Conservation (phyloP, 2,888 invertebrate genomes). For the Amphipoea oculea region DNA sequence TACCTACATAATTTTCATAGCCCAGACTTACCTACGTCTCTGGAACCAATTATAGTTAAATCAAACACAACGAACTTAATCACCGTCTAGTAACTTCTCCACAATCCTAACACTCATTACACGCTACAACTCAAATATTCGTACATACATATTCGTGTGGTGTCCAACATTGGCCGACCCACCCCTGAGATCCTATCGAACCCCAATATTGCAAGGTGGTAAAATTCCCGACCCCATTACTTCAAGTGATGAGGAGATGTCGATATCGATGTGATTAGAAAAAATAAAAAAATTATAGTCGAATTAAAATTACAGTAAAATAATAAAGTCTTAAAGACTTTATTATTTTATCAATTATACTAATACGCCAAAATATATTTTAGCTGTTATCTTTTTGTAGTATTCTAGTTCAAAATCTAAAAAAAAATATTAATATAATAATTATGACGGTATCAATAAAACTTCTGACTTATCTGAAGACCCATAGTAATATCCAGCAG, state of each 20-base stretch:
- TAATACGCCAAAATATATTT: too few relatives aligned
- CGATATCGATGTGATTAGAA: slow-evolving; percentile 52
- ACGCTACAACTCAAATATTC: slow-evolving; percentile 38
- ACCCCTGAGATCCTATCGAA: slow-evolving; percentile 73
- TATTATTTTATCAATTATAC: too few relatives aligned
- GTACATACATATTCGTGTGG: slow-evolving; percentile 52
- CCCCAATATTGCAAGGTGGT: slow-evolving; percentile 86
- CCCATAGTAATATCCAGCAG: too few relatives aligned
- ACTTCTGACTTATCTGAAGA: too few relatives aligned
- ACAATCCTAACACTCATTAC: slow-evolving; percentile 9
- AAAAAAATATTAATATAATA: too few relatives aligned
- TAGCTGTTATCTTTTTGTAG: too few relatives aligned
- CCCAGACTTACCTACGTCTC: background rate
- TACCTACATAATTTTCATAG: too few relatives aligned
- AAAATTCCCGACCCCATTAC: slow-evolving; percentile 80
- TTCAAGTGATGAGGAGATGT: slow-evolving; percentile 69
- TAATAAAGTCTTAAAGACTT: too few relatives aligned
- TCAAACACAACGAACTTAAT: background rate
- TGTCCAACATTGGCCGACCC: slow-evolving; percentile 63
- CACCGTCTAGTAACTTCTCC: slow-evolving; percentile 17
- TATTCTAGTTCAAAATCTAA: too few relatives aligned
- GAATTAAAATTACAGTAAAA: too few relatives aligned
- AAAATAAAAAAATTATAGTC: too few relatives aligned
- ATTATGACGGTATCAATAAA: too few relatives aligned
- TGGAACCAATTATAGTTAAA: background rate